phyloP scores from a whole-genome alignment of 2,888 invertebrate species.

The Theretra japonica region DNA sequence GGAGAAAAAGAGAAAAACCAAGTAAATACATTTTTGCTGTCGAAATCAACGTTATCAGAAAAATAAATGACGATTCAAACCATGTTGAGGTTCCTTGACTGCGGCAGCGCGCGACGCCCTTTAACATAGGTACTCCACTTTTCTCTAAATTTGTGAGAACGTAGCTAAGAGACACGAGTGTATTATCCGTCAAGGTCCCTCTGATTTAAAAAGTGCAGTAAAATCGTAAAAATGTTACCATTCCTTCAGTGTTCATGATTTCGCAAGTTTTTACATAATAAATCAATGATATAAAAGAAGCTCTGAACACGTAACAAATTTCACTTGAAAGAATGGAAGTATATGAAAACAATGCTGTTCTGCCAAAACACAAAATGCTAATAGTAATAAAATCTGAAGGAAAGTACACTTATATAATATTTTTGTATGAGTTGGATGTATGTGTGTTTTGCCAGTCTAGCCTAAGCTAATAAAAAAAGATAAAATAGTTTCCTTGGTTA shows the following conservation, averaged over 20 bases:
- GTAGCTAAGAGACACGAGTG: not conserved
- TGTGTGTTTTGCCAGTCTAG: slow-evolving; percentile 79
- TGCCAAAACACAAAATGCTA: slow-evolving; percentile 74
- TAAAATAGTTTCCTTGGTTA: slow-evolving; percentile 63
- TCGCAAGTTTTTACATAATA: not conserved
- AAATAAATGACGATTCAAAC: slow-evolving; percentile 81
- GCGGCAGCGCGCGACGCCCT: not conserved
- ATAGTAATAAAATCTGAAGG: slow-evolving; percentile 39
- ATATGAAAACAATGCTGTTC: slow-evolving; percentile 72
- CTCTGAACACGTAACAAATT: slow-evolving; percentile 36
- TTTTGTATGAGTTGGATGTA: slow-evolving; percentile 41
- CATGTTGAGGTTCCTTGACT: slow-evolving; percentile 80
- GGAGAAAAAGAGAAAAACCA: slow-evolving; percentile 90
- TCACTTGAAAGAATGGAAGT: slow-evolving; percentile 63
- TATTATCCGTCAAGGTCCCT: slow-evolving; percentile 71
- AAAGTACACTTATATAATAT: slow-evolving; percentile 42
- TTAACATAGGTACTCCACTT: slow-evolving; percentile 8
- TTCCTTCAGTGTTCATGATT: slow-evolving; percentile 59
- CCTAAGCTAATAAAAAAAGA: slow-evolving; percentile 80
- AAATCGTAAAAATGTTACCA: slow-evolving; percentile 72
- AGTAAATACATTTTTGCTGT: slow-evolving; percentile 87
- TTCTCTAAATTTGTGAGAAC: slow-evolving; percentile 7
- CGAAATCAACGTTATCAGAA: slow-evolving; percentile 80
- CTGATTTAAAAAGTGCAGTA: slow-evolving; percentile 78
- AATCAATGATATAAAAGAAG: not conserved